Base-by-base conservation (phyloP, 1,140 invertebrate genomes). In the Drosophila busckii region DNA sequence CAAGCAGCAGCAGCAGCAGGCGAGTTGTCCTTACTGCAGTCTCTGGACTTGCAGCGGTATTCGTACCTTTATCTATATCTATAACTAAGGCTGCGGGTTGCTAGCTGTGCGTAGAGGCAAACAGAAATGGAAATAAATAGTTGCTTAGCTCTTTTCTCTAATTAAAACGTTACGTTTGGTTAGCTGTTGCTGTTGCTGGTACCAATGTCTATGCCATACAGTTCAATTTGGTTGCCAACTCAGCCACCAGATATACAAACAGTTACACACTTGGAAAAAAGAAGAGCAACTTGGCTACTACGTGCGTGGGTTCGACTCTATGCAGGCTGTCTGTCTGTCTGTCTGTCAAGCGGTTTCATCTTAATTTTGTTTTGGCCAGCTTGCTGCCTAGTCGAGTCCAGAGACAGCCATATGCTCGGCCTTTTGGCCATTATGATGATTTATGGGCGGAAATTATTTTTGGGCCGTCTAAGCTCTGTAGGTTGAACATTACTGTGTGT, bases 391-490 rank as follows among this genome's bases (percentile, higher is more conserved):
- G 52, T 59, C 17, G 34, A 13, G 23, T n/a, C 31, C 52, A 29
- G 31, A 56, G 37, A 31, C 37, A 50, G n/a, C 26, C 63, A 53
- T 58, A 40, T 53, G 50, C 50, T 34, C 25, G 28, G 20, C 31
- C 63, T 31, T 44, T 29, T 13, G 28, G 58, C 73, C 73, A 80
- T 78, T 73, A 80, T 71, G 63, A 78, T 78, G 73, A 80, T 78
- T 78, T 80, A 78, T 78, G 68, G 61, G 61, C 69, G 73, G 73
- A 78, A 80, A 78, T 78, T 69, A 80, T 78, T 80, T 78, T 71
- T 56, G 63, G 49, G 38, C 13, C 48, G 16, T n/a, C n/a, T n/a
- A n/a, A n/a, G n/a, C n/a, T n/a, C n/a, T n/a, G n/a, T n/a, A n/a
- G n/a, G n/a, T n/a, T n/a, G n/a, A n/a, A n/a, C n/a, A n/a, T n/a